Base-by-base conservation (phyloP, 2,888 invertebrate genomes). In the Drosophila pseudotakahashii region DNA sequence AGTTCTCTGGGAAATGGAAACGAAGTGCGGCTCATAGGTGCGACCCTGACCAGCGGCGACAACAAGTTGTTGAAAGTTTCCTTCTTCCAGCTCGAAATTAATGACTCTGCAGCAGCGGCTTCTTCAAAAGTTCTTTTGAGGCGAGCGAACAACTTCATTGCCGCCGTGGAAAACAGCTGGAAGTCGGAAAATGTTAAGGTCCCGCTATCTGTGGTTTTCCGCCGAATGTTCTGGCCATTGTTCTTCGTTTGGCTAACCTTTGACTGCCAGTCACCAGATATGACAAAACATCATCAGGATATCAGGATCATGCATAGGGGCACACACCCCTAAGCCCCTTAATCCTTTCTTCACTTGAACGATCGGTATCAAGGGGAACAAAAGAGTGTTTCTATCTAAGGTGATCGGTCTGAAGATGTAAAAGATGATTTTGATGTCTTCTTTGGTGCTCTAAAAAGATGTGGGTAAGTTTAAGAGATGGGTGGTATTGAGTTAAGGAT, bases 11-110 rank as follows among this genome's bases (percentile, higher is more conserved):
- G 80, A 73, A 14, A 81, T 55, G 37, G 53, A 57, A 30, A 61
- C 67, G 58, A 50, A 44, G 64, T 51, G 47, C 26, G 68, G 48
- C 30, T 34, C 52, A 57, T 14, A 59, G 58, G 16, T 52, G 51
- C 66, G 63, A 57, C 51, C 72, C 59, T 55, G 69, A 68, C 63
- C 69, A 51, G 50, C 53, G 60, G 67, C 37, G 67, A 64, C 64
- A 61, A 39, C 68, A 55, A 73, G 66, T 66, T 68, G 79, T 77
- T 76, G 74, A 80, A 83, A 83, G 81, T 78, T 86, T 73, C 47
- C 68, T 54, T 19, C 62, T 52, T 44, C 7, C 45, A 59, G 52
- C 34, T 45, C 30, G 39, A 52, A 79, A 85, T 82, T 88, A 88
- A 82, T 82, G 88, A 77, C 57, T 73, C 14, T 61, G 59, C 54